Evolutionary conservation across 1,140 invertebrate genomes (phyloP), one percentile per base, ranked within the genome.

Genomic region (Nebria ingens): DNA sequence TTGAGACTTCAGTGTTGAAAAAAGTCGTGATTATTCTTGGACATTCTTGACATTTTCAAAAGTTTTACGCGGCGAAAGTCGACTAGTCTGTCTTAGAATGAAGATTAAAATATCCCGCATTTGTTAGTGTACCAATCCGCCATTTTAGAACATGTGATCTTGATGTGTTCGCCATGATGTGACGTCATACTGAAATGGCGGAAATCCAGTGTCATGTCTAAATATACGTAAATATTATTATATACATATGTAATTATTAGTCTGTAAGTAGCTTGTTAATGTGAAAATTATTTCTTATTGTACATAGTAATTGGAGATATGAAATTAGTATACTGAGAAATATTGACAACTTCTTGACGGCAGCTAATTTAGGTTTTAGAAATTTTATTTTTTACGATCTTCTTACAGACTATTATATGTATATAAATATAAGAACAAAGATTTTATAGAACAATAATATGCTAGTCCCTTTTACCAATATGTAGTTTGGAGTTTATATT

Each of bases 401-500:
- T 34, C 25, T 34, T 34, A 34, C 25, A 34, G 25, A 34, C 25
- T 34, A n/a, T n/a, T n/a, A n/a, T 29, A 29, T 29, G 6, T 45
- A 45, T 17, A 4, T 45, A n/a, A n/a, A n/a, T 17, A 45, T 45
- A 45, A 45, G 25, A 45, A 45, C 15, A 45, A 45, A 45, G 40
- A 45, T 6, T n/a, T 34, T 34, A 34, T 45, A 45, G 40, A 45
- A 45, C 40, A 45, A 45, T 45, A 45, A 12, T 45, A 17, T 45
- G 40, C 40, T 45, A 45, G 40, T 45, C 40, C 15, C 15, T 45
- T 45, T 45, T 45, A 45, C 40, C 40, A 45, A 45, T 45, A 45
- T 45, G 15, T 45, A 45, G 40, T 45, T 45, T 17, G 40, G 40
- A 45, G 40, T 45, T 6, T 45, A 34, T 34, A 34, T 34, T 9